phyloP scores from a whole-genome alignment of 2,797 vertebrate genomes.

The Pangasius macronema region DNA sequence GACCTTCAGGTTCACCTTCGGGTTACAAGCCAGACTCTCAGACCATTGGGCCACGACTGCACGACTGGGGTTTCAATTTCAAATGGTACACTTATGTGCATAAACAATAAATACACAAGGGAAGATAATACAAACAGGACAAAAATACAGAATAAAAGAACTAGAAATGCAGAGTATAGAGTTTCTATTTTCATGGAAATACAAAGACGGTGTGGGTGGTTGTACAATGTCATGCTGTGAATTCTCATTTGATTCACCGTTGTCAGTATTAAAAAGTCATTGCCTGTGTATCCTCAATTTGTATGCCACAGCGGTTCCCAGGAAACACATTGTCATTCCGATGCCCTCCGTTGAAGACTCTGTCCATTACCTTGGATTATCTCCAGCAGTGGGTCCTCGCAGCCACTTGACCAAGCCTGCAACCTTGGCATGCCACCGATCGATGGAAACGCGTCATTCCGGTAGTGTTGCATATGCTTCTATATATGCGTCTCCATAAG shows the following conservation, averaged over 20 bases:
- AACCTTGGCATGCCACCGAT: constrained; percentile 44
- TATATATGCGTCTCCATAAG: neutral
- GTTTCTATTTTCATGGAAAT: neutral
- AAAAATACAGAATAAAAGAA: neutral
- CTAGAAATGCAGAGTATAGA: neutral
- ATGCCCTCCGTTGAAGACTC: constrained; percentile 47
- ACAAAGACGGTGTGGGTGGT: neutral
- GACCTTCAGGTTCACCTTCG: too few relatives aligned
- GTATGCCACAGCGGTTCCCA: constrained; percentile 31
- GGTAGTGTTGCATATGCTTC: neutral
- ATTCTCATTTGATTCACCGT: neutral
- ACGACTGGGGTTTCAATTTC: neutral
- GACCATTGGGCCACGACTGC: too few relatives aligned
- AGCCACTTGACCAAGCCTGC: constrained; percentile 41
- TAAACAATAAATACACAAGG: neutral
- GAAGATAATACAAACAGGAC: neutral
- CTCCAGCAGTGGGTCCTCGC: constrained; percentile 29
- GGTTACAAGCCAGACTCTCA: too few relatives aligned
- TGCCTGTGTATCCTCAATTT: neutral
- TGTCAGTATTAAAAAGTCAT: constrained; percentile 28
- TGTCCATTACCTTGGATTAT: constrained; percentile 48
- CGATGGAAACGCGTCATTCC: constrained; percentile 36
- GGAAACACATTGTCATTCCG: constrained; percentile 41
- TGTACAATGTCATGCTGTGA: constrained; percentile 19
- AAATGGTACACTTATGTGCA: neutral